These are phyloP conservation scores for Ptilodon capucinus DNA, from an alignment of 2,888 invertebrate species.

Conservation along the genomic window DNA sequence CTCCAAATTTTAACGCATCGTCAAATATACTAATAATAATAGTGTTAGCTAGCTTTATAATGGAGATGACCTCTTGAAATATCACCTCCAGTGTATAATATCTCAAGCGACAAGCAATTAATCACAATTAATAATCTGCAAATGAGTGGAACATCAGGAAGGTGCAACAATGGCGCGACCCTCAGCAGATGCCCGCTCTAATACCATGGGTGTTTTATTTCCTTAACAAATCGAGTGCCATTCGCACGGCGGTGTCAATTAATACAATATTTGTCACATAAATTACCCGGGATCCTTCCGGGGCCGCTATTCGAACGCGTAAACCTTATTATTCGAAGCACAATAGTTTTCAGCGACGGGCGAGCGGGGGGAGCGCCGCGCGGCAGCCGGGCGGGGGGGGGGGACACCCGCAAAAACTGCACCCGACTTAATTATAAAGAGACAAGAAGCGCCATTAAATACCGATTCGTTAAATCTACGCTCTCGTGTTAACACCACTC, in stretches of 20 bases:
- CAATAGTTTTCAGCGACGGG: conserved; percentile 62
- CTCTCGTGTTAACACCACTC: conserved; percentile 76
- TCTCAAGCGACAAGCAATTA: conserved; percentile 27
- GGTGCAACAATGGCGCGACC: conserved; percentile 6
- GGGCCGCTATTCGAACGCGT: conserved; percentile 31
- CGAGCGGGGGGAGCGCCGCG: conserved; percentile 29
- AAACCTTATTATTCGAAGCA: conserved; percentile 59
- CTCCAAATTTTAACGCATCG: too few species aligned
- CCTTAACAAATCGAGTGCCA: conserved; percentile 52
- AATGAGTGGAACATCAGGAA: background rate
- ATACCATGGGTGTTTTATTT: conserved; percentile 66
- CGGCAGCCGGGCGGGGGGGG: too few species aligned
- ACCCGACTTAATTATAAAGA: conserved; percentile 83
- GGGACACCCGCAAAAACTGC: conserved; percentile 76
- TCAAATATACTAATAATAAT: too few species aligned
- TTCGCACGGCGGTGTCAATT: conserved; percentile 59
- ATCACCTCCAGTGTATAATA: background rate
- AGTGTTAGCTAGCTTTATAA: too few species aligned
- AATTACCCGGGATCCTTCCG: conserved; percentile 66
- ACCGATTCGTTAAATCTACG: conserved; percentile 82
- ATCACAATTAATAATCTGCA: conserved; percentile 25
- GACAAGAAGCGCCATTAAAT: conserved; percentile 82
- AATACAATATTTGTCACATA: conserved; percentile 78
- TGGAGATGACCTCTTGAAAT: too few species aligned
- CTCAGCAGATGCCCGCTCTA: conserved; percentile 47